Conservation (phyloP, 30 jellyfish, hydroid and myxozoan species). For the Hydractinia symbiolongicarpus region DNA sequence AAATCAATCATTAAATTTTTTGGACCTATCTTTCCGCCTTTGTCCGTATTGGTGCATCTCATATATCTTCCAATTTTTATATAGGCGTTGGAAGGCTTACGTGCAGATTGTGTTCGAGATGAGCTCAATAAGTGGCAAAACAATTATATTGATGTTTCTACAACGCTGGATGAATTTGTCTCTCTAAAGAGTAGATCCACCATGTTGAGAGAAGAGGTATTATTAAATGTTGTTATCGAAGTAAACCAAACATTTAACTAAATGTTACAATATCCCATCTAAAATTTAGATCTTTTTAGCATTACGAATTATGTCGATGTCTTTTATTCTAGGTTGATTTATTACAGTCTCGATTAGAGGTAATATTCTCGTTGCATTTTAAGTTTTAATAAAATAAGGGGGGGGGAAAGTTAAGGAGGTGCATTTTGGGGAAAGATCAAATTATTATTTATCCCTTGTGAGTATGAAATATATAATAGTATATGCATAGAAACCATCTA, state of each 20-base stretch:
- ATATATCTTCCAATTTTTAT: too few relatives aligned
- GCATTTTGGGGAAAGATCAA: too few relatives aligned
- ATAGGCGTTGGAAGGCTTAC: constrained; percentile 71
- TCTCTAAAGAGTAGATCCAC: constrained; percentile 65
- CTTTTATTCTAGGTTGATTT: constrained; percentile 49
- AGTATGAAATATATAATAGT: too few relatives aligned
- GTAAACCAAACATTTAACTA: neutral
- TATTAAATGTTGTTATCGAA: neutral
- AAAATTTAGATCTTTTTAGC: too few relatives aligned
- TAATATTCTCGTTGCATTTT: constrained; percentile 4
- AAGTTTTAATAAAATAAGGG: too few relatives aligned
- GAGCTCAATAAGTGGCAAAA: constrained; percentile 65
- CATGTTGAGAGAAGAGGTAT: constrained; percentile 81
- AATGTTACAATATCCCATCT: neutral
- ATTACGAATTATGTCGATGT: too few relatives aligned
- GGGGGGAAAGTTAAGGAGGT: too few relatives aligned
- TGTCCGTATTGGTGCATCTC: too few relatives aligned
- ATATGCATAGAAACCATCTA: too few relatives aligned
- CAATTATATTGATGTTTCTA: constrained; percentile 66
- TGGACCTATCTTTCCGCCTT: too few relatives aligned
- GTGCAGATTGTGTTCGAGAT: constrained; percentile 45
- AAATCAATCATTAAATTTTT: too few relatives aligned
- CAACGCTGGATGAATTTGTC: constrained; percentile 76
- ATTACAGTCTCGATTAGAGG: constrained; percentile 76
- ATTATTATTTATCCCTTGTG: too few relatives aligned